Evolutionary conservation across 2,113 vertebrate species (phyloP), one percentile per base, ranked within the genome.

Genomic region (Sardina pilchardus): DNA sequence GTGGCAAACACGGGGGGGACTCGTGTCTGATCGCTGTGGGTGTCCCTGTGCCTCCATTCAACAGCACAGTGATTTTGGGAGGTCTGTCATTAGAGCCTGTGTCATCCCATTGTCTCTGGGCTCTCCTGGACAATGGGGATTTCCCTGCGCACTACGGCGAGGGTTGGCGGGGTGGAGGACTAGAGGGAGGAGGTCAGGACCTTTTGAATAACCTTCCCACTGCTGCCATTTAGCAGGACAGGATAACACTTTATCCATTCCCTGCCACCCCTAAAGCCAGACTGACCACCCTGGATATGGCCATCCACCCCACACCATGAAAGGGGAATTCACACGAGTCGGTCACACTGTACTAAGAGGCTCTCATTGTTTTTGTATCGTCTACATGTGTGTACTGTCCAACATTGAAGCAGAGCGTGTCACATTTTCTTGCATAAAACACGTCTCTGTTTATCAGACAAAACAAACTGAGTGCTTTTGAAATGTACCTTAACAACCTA

Each of bases 1-100:
- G 56, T 78, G 82, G 78, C 78, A 78, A 48, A 83, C 67, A 82
- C 87, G 88, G 87, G 16, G 39, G 26, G 82, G 86, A 82, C 47
- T 85, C 83, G 83, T 89, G 86, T 89, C 86, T 87, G 88, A 90
- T 90, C 89, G 83, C 88, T 85, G 89, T 90, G 89, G 89, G 88
- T 89, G 89, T 90, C 88, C 89, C 85, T 71, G 85, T 90, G 88
- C 84, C 85, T 83, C 86, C 81, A 82, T 87, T 81, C 83, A 86
- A 81, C 78, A 87, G 86, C 56, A 89, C 88, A 88, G 81, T 82
- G 88, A 88, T 88, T 89, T 88, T 86, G 88, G 89, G 89, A 90
- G 89, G 89, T 90, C 89, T 85, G 63, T 86, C 86, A 83, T 89
- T 90, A 88, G 87, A 87, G 87, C 86, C 82, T 87, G 89, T 90